Evolutionary conservation across 2,113 vertebrate genomes (phyloP), one percentile per base, ranked within the genome.

Genomic region (Alces alces): DNA sequence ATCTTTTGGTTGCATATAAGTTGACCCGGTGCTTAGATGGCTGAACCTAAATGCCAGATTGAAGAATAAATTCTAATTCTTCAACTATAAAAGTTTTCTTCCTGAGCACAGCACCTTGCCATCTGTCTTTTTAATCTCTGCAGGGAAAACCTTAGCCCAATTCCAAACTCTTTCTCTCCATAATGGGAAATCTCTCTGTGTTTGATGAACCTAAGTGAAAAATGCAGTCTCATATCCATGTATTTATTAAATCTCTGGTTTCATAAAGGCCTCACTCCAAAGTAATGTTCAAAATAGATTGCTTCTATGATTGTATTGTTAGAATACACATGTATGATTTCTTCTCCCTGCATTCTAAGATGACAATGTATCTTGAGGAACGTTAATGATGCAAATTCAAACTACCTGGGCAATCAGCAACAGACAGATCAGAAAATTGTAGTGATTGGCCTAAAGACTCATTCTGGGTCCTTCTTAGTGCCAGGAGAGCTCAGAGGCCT

Each of bases 221-320:
- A 98, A 96, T 64, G 86, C 94, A 91, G 94, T 91, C 96, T 98
- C 96, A 91, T 96, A 97, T 97, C 96, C 95, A 97, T 96, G 97
- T 96, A 97, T 96, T 98, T 98, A 98, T 98, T 98, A 97, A 98
- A 98, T 98, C 95, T 97, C 82, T 91, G 86, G 93, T 93, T 95
- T 93, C 93, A 97, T 97, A 98, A 98, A 98, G 97, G 97, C 86
- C 93, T 96, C 91, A 89, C 94, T 98, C 95, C 83, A 91, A 96
- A 96, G 97, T 97, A 98, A 97, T 97, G 96, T 80, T 97, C 94
- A 97, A 95, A 98, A 98, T 98, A 98, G 98, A 98, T 98, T 98
- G 97, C 95, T 97, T 98, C 96, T 91, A 89, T 98, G 98, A 98
- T 97, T 97, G 97, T 98, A 94, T 96, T 97, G 97, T 98, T 98